These are phyloP conservation scores for Hypocryptadius cinnamomeus DNA, from an alignment of 2,113 vertebrate genomes.

Conservation along the genomic window DNA sequence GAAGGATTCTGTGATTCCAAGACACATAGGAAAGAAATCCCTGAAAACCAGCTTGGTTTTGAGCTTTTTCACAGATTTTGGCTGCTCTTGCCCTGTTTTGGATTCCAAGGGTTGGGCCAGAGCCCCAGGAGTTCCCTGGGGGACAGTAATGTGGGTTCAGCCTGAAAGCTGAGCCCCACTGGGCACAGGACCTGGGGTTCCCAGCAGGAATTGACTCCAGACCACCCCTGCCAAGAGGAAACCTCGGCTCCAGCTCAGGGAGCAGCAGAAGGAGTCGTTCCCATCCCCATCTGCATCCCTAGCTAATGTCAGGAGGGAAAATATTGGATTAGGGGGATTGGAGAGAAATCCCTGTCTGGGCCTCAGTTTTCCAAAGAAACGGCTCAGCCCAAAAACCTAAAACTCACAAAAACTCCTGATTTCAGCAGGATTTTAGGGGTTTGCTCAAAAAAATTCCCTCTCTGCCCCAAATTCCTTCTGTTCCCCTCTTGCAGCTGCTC, in stretches of 20 bases:
- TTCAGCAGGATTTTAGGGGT: not conserved
- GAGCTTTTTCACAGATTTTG: not conserved
- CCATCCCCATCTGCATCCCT: not conserved
- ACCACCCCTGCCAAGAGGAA: not conserved
- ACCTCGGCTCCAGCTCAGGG: not conserved
- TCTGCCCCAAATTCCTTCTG: not conserved
- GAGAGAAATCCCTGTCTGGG: not conserved
- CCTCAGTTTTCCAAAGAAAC: not conserved
- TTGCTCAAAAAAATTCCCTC: not conserved
- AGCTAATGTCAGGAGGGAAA: not conserved
- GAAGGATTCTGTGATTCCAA: not conserved
- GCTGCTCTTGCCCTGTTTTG: not conserved
- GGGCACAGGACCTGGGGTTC: not conserved
- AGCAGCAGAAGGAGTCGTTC: not conserved
- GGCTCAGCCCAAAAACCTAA: not conserved
- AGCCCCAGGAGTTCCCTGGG: not conserved
- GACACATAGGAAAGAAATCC: not conserved
- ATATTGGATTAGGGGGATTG: not conserved
- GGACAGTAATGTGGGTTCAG: not conserved
- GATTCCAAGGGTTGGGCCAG: not conserved
- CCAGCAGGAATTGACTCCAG: not conserved
- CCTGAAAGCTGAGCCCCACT: not conserved
- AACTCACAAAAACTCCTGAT: not conserved
- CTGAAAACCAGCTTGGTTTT: accelerated
- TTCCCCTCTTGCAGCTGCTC: not conserved